Conservation (phyloP, 2,113 vertebrate species). For the Pteropus alecto region DNA sequence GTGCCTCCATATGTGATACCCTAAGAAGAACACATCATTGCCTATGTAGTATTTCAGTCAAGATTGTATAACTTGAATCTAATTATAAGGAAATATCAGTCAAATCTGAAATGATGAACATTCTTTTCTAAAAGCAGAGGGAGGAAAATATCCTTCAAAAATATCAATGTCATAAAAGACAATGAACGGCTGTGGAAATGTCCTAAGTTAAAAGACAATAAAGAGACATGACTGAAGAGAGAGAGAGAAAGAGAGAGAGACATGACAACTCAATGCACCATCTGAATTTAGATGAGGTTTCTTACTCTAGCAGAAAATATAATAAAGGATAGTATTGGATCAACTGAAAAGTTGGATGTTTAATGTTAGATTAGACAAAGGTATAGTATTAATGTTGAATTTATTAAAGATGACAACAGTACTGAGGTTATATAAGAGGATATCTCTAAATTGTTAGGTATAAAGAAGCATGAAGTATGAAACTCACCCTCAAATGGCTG, state of each 20-base stretch:
- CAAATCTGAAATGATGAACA: not conserved
- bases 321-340: not conserved
- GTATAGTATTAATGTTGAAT: not conserved
- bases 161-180: not conserved
- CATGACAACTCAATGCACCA: not conserved
- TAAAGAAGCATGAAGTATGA: not conserved
- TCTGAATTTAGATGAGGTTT: not conserved
- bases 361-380: not conserved
- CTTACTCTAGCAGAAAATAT: not conserved
- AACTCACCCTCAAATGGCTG: not conserved
- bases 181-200: not conserved
- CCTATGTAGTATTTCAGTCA: not conserved
- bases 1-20: not conserved
- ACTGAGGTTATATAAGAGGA: not conserved
- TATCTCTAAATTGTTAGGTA: not conserved
- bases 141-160: not conserved
- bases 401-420: not conserved
- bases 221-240: not conserved
- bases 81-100: not conserved
- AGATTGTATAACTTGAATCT: not conserved
- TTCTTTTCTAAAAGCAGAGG: not conserved
- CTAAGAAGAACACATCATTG: not conserved
- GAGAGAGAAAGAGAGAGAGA: too few species aligned
- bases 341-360: not conserved
- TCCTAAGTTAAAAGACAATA: not conserved